These are phyloP conservation scores for Zaprionus capensis DNA, from an alignment of 1,140 invertebrate genomes.

Conservation along the genomic window DNA sequence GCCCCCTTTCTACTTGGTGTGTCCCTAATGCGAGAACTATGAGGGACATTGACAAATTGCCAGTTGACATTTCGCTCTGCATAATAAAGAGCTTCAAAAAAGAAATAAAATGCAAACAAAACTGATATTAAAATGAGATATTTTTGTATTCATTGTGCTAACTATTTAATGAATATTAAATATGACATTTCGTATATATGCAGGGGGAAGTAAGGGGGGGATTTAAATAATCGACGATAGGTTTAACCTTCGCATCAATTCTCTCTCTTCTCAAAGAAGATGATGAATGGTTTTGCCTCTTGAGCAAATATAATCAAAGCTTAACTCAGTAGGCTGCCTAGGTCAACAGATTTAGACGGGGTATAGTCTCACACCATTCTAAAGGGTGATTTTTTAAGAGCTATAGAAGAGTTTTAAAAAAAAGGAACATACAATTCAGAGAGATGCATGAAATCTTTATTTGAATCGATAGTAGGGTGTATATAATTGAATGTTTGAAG, in stretches of 20 bases:
- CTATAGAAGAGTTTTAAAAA: too few relatives aligned
- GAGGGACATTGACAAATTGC: slow-evolving; percentile 62
- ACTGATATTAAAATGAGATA: slow-evolving; percentile 26
- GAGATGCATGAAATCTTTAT: too few relatives aligned
- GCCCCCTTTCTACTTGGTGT: not conserved
- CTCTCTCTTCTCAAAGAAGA: not conserved
- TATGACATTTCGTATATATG: not conserved
- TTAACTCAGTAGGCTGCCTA: not conserved
- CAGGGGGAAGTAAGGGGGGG: not conserved
- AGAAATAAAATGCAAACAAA: slow-evolving; percentile 6
- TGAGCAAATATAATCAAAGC: slow-evolving; percentile 6
- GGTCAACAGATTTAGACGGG: not conserved
- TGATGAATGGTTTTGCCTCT: not conserved
- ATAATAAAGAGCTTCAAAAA: slow-evolving; percentile 43
- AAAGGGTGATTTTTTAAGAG: too few relatives aligned
- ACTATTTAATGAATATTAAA: slow-evolving; percentile 36
- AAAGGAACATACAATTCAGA: too few relatives aligned
- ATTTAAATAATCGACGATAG: not conserved
- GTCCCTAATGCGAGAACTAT: slow-evolving; percentile 55
- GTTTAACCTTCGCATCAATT: not conserved
- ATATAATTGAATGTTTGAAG: too few relatives aligned
- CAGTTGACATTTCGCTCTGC: slow-evolving; percentile 46
- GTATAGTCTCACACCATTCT: not conserved
- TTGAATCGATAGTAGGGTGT: too few relatives aligned
- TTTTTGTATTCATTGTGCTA: slow-evolving; percentile 2